These are phyloP conservation scores for Iselma pallidipennis DNA, from an alignment of 2,888 invertebrate genomes.

Conservation along the genomic window DNA sequence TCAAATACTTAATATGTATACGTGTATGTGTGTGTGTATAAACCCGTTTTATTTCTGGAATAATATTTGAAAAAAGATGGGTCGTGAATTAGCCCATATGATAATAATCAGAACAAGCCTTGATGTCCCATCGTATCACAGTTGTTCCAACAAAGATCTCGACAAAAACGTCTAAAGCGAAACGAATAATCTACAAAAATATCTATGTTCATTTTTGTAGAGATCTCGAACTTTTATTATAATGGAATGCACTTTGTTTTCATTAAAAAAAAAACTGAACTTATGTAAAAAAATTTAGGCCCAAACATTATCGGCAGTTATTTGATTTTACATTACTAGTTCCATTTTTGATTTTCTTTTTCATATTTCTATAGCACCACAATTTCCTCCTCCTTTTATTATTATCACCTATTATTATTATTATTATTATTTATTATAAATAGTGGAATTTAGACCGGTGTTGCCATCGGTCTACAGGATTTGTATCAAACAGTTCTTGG, in stretches of 20 bases:
- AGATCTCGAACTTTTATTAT: not conserved
- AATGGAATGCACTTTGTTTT: not conserved
- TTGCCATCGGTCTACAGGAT: constrained; percentile 37
- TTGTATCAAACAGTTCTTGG: constrained; percentile 53
- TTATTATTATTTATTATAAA: too few species aligned
- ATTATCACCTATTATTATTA: too few species aligned
- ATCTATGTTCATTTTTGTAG: not conserved
- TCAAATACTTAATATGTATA: not conserved
- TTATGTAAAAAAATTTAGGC: not conserved
- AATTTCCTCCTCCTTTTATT: too few species aligned
- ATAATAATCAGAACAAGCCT: too few species aligned
- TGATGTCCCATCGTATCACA: not conserved
- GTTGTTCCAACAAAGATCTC: too few species aligned
- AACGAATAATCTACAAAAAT: not conserved
- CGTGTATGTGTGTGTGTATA: too few species aligned
- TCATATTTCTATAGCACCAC: too few species aligned
- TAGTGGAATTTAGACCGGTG: constrained; percentile 32
- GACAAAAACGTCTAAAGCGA: not conserved
- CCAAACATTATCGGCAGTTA: not conserved
- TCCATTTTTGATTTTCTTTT: too few species aligned
- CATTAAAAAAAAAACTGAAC: too few species aligned
- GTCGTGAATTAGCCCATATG: not conserved
- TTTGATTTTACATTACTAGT: not conserved
- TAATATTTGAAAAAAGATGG: not conserved
- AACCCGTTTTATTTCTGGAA: constrained; percentile 1